Evolutionary conservation across 2,113 vertebrate species (phyloP).

Genomic region (Isichthys henryi): DNA sequence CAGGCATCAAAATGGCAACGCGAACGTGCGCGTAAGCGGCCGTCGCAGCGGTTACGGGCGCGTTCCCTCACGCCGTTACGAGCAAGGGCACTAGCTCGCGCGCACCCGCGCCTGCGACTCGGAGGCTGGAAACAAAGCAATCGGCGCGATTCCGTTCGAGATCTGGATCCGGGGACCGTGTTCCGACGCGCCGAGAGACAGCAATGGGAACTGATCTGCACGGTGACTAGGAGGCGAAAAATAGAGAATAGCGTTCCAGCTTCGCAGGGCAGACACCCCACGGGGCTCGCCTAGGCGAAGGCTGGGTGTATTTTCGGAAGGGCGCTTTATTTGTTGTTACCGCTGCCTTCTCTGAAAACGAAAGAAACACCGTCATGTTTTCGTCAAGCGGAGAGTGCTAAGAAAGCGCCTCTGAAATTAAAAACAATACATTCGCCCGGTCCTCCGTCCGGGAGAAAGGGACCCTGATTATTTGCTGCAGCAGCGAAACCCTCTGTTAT

Average conservation of each 20-base stretch:
- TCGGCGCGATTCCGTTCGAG: background rate
- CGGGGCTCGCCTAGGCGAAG: background rate
- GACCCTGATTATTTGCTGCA: background rate
- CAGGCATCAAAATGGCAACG: background rate
- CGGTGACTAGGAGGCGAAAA: background rate
- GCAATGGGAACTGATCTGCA: slow-evolving; percentile 5
- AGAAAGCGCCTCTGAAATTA: background rate
- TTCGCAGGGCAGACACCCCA: background rate
- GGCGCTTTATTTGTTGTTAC: slow-evolving; percentile 6
- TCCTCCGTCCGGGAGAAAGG: slow-evolving; percentile 10
- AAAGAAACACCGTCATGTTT: slow-evolving; percentile 20
- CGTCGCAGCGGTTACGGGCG: slow-evolving; percentile 2
- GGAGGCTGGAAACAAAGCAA: slow-evolving; percentile 20
- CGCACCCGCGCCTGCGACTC: slow-evolving; percentile 2
- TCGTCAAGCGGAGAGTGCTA: slow-evolving; percentile 7
- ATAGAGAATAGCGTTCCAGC: background rate
- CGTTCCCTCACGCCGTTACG: slow-evolving; percentile 1
- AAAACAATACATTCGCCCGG: background rate
- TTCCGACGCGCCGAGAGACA: slow-evolving; percentile 1
- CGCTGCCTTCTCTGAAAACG: background rate
- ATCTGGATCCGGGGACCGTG: background rate
- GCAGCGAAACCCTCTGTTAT: slow-evolving; percentile 7
- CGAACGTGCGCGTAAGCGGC: slow-evolving; percentile 17
- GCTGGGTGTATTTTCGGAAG: slow-evolving; percentile 1
- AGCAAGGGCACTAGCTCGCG: slow-evolving; percentile 12